Conservation (phyloP, 2,797 vertebrate species). For the Sparidentex hasta region DNA sequence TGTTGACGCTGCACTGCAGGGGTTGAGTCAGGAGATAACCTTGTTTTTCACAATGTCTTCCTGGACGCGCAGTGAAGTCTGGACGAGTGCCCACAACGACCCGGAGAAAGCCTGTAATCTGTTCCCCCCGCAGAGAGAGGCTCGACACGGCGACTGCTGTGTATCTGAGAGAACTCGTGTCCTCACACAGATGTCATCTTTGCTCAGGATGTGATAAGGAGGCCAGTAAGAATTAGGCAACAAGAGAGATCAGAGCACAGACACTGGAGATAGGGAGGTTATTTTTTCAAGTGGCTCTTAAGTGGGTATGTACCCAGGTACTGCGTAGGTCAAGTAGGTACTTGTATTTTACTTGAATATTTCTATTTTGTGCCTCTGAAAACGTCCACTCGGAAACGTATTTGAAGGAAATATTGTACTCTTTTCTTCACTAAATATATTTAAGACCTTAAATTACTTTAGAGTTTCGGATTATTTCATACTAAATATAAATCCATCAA, state of each 20-base stretch:
- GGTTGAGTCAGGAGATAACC: slow-evolving; percentile 81
- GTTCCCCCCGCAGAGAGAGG: slow-evolving; percentile 24
- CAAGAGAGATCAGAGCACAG: slow-evolving; percentile 25
- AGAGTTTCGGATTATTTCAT: no score
- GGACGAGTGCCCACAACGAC: slow-evolving; percentile 41
- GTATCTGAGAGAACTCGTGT: slow-evolving; percentile 18
- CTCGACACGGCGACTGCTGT: slow-evolving; percentile 11
- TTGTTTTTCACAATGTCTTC: slow-evolving; percentile 75
- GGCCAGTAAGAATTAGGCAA: slow-evolving; percentile 46
- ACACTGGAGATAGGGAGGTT: slow-evolving; percentile 24
- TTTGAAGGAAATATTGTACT: no score
- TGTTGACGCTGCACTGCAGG: slow-evolving; percentile 67
- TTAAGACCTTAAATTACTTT: no score
- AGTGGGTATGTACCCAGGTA: slow-evolving; percentile 4
- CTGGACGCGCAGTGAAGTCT: slow-evolving; percentile 44
- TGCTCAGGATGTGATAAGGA: slow-evolving; percentile 43
- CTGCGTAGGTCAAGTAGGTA: no score
- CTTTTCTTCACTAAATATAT: no score
- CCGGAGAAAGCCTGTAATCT: slow-evolving; percentile 34
- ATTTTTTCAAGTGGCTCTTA: slow-evolving; percentile 25
- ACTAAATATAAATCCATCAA: no score
- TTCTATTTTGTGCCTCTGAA: no score
- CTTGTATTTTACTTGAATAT: no score
- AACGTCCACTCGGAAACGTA: no score
- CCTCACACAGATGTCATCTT: slow-evolving; percentile 36